phyloP scores from a whole-genome alignment of 2,113 vertebrate genomes.

The Oreocharis arfaki region DNA sequence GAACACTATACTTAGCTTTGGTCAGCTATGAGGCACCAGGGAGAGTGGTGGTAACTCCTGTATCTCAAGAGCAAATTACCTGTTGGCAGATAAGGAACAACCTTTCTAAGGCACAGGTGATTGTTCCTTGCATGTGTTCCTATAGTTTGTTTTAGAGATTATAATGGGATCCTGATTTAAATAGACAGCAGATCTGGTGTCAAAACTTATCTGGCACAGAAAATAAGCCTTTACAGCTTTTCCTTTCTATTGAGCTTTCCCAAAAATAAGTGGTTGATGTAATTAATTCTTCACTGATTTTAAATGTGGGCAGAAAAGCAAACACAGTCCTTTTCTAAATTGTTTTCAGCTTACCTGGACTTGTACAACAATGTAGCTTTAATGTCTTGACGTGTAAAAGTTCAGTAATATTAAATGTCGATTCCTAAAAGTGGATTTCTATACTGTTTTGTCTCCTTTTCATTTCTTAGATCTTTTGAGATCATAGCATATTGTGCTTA shows the following conservation, averaged over 20 bases:
- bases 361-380: neutral
- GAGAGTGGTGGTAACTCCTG: neutral
- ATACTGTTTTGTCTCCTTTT: neutral
- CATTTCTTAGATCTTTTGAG: neutral
- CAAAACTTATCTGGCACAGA: neutral
- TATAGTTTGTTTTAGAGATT: neutral
- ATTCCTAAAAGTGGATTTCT: neutral
- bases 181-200: neutral
- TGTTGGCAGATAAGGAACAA: neutral
- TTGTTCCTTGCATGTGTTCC: neutral
- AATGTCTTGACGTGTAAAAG: neutral
- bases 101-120: neutral
- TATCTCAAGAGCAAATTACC: neutral
- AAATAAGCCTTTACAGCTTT: neutral
- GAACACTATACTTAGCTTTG: neutral
- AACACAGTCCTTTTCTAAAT: neutral
- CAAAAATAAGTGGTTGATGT: neutral
- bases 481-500: neutral
- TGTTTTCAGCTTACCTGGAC: neutral
- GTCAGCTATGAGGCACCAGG: neutral
- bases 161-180: neutral
- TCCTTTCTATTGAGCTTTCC: neutral
- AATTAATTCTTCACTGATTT: neutral
- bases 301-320: neutral
- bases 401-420: neutral